Percentiles rank a stretch among this genome's conserved stretches.
Evolutionary conservation across 2,888 invertebrate species (phyloP).

Genomic region (Neoscelio sp.): DNA sequence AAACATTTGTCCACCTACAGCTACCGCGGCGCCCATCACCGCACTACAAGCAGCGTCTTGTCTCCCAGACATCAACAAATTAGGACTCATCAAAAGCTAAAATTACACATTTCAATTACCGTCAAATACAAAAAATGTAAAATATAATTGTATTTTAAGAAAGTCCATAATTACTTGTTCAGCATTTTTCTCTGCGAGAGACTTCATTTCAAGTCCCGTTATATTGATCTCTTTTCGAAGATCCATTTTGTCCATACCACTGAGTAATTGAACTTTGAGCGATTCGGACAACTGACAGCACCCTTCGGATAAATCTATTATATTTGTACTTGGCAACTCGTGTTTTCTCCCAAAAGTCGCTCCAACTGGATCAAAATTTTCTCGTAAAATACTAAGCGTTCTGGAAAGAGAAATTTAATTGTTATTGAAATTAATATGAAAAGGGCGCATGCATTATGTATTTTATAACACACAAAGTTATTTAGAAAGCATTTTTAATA

Average conservation of each 20-base stretch:
- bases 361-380: constrained; percentile 85
- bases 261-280: constrained; percentile 84
- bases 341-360: constrained; percentile 82
- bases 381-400: constrained; percentile 83
- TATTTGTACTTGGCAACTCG: constrained; percentile 85
- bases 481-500: too few relatives aligned
- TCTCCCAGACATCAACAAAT: constrained; percentile 80
- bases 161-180: constrained; percentile 84
- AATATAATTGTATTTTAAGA: neutral
- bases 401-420: constrained; percentile 73
- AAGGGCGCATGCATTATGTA: too few relatives aligned
- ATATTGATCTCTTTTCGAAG: constrained; percentile 77
- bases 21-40: constrained; percentile 84
- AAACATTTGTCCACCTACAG: constrained; percentile 83
- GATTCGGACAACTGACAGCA: constrained; percentile 87
- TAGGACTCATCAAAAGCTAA: constrained; percentile 81
- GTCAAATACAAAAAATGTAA: constrained; percentile 4
- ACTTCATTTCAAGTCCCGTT: constrained; percentile 82
- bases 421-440: neutral
- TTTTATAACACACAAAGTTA: too few relatives aligned
- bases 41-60: constrained; percentile 84
- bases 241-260: constrained; percentile 77
- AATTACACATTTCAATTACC: too few relatives aligned
- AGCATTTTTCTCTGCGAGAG: constrained; percentile 85
- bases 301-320: constrained; percentile 86